Base-by-base conservation (phyloP, 1,140 invertebrate species). In the Eupeodes corollae region DNA sequence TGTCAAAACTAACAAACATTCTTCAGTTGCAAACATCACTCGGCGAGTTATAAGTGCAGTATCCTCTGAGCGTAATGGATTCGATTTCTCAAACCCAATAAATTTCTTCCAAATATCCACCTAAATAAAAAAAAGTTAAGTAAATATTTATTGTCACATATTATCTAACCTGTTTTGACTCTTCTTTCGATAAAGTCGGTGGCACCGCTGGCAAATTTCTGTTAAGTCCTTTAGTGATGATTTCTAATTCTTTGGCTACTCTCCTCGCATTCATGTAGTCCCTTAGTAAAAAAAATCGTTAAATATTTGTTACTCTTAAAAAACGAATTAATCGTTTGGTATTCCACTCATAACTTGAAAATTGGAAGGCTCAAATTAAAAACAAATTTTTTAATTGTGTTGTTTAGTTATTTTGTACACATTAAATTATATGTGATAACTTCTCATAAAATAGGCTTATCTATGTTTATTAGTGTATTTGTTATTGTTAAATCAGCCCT, bases 41-140 rank as follows among this genome's bases (percentile, higher is more conserved):
- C 96, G 71, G 47, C 89, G 82, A 0, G 93, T 94, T 2, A 98
- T 83, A 1, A 95, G 62, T 0, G 89, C 84, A 1, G 91, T 89
- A 61, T 99, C 96, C 70, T 99, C 96, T 0, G 89, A 93, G 41
- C 92, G 76, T 11, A 99, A 71, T 0, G 97, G 96, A 75, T 99
- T 99, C 19, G 82, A 83, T 52, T 95, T 90, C 70, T 99, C 97
- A 88, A 94, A 99, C 3, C 81, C 74, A 50, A 99, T 98, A 61
- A 98, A 99, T 61, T 97, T 97, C 69, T 97, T 97, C 96, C 97
- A 99, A n/a, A 98, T 65, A 58, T 98, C 93, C 42, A 97, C 90
- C 88, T 94, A 38, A 15, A 47, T n/a, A n/a, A n/a, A 26, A 26
- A 26, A 8, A 5, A 26, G 21, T 26, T 5, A 26, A 26, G 21